Base-by-base conservation (phyloP, 2,888 invertebrate species). In the Acronicta alni region DNA sequence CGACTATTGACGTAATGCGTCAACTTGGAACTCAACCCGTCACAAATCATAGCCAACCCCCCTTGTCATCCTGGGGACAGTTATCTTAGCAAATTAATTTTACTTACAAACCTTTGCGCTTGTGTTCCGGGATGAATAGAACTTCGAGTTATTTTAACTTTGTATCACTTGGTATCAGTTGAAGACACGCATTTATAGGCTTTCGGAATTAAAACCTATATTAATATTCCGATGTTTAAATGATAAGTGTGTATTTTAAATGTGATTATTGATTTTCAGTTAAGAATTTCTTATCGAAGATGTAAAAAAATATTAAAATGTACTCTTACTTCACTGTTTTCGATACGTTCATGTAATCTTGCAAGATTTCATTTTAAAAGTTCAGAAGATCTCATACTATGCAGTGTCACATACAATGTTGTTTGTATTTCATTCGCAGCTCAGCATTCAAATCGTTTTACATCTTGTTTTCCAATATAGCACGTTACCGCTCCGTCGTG, bases 381-480 rank as follows among this genome's bases (percentile, higher is more conserved):
- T 23, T 7, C 5, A 30, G 30, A 12, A 12, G 30, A 30, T 30
- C 12, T 30, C 2, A 30, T 30, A 12, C 12, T 10, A 30, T 3
- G 30, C 30, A 12, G 10, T 30, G 12, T 30, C 30, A 12, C 46
- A 30, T 9, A 18, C 53, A 39, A 17, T 69, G 44, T 30, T 44
- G 23, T 54, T 23, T 17, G 6, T 46, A 17, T 17, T 60, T 37
- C 30, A 26, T 52, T 46, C 12, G 23, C 39, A 30, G 67, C 59
- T 72, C 67, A 51, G 46, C 41, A 30, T 41, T 53, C 53, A 37
- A 66, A 72, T 74, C 73, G 73, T 72, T 83, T 83, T 83, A 64
- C 61, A 62, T 67, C 52, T 65, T 86, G 67, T 79, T 79, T 81
- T 87, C 84, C 85, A 86, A 88, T 88, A 86, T 85, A 83, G 82